A percentile compares a stretch with the other conserved stretches of the same genome.
phyloP scores from a whole-genome alignment of 2,888 invertebrate genomes.

The Luperina nickerlii region DNA sequence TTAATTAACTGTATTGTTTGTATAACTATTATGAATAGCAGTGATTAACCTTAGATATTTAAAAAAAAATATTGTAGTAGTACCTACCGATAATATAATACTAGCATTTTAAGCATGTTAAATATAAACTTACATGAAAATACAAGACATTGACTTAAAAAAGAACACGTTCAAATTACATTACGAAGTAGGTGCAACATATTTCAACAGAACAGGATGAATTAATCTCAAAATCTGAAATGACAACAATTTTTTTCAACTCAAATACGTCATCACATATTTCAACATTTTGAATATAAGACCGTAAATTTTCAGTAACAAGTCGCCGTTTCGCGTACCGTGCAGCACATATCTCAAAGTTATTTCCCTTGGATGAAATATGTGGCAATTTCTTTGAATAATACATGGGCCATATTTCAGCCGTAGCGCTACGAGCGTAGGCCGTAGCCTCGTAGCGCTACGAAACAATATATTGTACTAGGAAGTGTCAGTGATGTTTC shows the following conservation, averaged over 20 bases:
- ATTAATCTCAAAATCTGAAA: constrained; percentile 46
- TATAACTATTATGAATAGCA: neutral
- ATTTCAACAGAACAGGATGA: constrained; percentile 29
- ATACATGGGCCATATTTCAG: constrained; percentile 91
- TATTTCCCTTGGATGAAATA: constrained; percentile 91
- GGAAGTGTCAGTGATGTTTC: constrained; percentile 76
- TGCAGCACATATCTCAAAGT: constrained; percentile 85
- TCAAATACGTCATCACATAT: constrained; percentile 60
- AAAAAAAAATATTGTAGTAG: neutral
- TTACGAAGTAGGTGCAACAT: neutral
- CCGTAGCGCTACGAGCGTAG: constrained; percentile 77
- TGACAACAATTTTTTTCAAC: constrained; percentile 49
- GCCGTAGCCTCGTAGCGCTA: constrained; percentile 74
- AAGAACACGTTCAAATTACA: neutral
- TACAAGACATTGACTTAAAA: constrained; percentile 8
- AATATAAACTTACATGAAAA: neutral
- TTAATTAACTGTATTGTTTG: neutral
- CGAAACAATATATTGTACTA: constrained; percentile 65
- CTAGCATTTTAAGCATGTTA: neutral
- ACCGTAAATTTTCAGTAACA: constrained; percentile 65
- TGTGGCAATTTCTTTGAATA: constrained; percentile 92
- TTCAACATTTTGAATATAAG: constrained; percentile 61
- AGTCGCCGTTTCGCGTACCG: constrained; percentile 74
- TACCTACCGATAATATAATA: neutral
- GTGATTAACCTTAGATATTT: neutral